Base-by-base conservation (phyloP, 2,113 vertebrate species). In the Gasterosteus aculeatus region DNA sequence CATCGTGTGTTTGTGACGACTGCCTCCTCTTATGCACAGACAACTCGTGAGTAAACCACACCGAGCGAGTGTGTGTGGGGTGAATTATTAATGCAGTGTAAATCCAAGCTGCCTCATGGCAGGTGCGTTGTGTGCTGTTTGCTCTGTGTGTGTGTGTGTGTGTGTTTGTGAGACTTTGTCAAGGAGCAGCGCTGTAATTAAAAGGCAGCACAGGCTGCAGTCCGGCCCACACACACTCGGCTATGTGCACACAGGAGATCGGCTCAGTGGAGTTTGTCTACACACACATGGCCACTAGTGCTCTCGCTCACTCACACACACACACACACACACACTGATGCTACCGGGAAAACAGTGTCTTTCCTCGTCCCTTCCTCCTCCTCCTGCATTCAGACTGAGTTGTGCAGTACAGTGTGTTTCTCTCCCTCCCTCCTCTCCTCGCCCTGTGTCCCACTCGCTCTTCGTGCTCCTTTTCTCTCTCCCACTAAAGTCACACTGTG, bases 41-140 rank as follows among this genome's bases (percentile, higher is more conserved):
- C 60, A 67, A 72, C 56, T 63, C 49, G 72, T 69, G 73, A 6
- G 35, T 38, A 35, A 35, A 35, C 33, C 33, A 35, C 33, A 35
- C 33, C 33, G 33, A 35, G 33, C 33, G 3, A 35, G 35, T 75
- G 79, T 86, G 57, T 70, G 73, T 59, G 53, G 59, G 64, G 64
- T 91, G 79, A 92, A 92, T 92, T 91, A 93, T 91, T 90, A 85
- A 91, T 91, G 83, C 85, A 75, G 84, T 83, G 85, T 86, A 87
- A 90, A 91, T 91, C 85, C 83, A 91, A 88, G 91, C 91, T 87
- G 77, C 77, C 77, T 87, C 42, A 8, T 87, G 83, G 88, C 91
- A 90, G 90, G 88, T 90, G 89, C 9, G 46, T 51, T 3, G 69
- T 63, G 54, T 78, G 67, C 54, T 76, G 84, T 87, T 78, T 85